Evolutionary conservation across 2,797 vertebrate genomes (phyloP), one percentile per base, ranked within the genome.

Genomic region (Characodon lateralis): DNA sequence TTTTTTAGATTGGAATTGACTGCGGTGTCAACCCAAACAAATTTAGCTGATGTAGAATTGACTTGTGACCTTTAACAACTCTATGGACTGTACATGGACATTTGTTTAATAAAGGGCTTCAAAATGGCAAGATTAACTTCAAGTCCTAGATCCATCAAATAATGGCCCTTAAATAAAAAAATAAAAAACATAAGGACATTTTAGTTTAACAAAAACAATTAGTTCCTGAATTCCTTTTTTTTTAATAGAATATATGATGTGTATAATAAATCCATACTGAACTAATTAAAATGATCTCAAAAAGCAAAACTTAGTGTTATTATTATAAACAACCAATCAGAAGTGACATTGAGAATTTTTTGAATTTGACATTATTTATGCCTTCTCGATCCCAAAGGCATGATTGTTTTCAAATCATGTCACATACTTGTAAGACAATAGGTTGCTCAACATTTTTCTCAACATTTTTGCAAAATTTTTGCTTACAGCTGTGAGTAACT

Each of bases 1-100:
- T 91, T 74, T 88, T 87, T 87, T 87, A 86, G 77, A 68, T 72
- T 79, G 76, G 70, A 77, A 89, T 86, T 75, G 82, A 86, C 63
- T 71, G 76, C 55, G 69, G 39, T 83, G 85, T 91, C 89, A 84
- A 71, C 66, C 51, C 77, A 73, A 85, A 89, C 74, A 75, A 86
- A 85, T 86, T 77, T 84, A 86, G 83, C 73, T 80, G 74, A 56
- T 61, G 48, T 70, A 79, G 86, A 85, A 82, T 88, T 77, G 78
- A 26, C 56, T 50, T 73, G 76, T 85, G 86, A 77, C 76, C 48
- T 14, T 77, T 48, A 88, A 85, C 73, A 63, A 51, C 53, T 69
- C 88, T 89, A 90, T 80, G 78, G 68, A 20, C 6, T 53, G 20
- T 66, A n/a, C 18, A 73, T 87, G 76, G 81, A 71, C 78, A 72